These are phyloP conservation scores for Anguilla pacifica DNA, from an alignment of 2,797 vertebrate species.

Conservation along the genomic window DNA sequence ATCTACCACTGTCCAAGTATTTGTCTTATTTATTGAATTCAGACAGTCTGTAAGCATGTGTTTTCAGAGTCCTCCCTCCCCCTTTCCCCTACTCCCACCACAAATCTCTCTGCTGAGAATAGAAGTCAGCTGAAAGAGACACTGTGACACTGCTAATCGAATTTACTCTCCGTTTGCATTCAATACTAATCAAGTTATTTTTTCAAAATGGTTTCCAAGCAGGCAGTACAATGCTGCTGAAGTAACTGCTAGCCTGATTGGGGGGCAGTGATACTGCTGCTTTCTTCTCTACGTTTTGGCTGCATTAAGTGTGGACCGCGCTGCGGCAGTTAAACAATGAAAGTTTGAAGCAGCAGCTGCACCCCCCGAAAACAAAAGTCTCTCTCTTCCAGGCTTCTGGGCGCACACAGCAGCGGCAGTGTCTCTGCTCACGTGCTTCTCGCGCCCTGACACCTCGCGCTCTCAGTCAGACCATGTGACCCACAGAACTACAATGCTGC, in stretches of 20 bases:
- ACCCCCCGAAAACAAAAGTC: slow-evolving; percentile 45
- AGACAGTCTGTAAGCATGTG: slow-evolving; percentile 7
- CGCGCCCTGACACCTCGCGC: slow-evolving; percentile 65
- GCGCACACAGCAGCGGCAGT: slow-evolving; percentile 43
- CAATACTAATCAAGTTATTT: slow-evolving; percentile 23
- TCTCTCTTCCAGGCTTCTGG: background rate
- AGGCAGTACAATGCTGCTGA: slow-evolving; percentile 9
- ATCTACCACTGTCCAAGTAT: slow-evolving; percentile 6
- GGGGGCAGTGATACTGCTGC: slow-evolving; percentile 38
- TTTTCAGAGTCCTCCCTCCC: slow-evolving; percentile 12
- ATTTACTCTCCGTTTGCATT: slow-evolving; percentile 18
- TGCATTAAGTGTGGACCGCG: slow-evolving; percentile 62
- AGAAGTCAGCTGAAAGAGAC: slow-evolving; percentile 18
- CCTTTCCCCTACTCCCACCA: slow-evolving; percentile 17
- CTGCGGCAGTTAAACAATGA: slow-evolving; percentile 64
- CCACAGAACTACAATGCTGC: background rate
- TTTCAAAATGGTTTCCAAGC: slow-evolving; percentile 8
- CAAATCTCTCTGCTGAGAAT: slow-evolving; percentile 15
- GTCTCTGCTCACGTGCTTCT: slow-evolving; percentile 62
- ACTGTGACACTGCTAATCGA: slow-evolving; percentile 8
- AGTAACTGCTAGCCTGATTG: background rate
- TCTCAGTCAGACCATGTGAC: slow-evolving; percentile 62
- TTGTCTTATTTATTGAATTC: slow-evolving; percentile 15
- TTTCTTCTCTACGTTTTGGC: slow-evolving; percentile 49
- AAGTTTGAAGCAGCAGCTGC: slow-evolving; percentile 61